phyloP scores from a whole-genome alignment of 2,888 invertebrate species.

The Rotaria socialis region DNA sequence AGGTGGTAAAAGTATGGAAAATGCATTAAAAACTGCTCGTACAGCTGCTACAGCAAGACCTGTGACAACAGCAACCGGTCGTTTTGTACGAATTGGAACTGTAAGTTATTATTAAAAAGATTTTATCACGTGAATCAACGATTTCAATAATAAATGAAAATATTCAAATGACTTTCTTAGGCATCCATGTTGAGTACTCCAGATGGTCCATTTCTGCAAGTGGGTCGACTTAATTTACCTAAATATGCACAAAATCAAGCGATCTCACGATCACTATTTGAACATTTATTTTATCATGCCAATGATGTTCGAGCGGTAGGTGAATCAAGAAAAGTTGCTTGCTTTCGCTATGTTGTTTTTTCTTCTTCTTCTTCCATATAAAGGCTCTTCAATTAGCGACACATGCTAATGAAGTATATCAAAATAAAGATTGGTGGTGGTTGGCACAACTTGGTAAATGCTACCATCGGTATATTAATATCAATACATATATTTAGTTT shows the following conservation, averaged over 20 bases:
- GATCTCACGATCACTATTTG: constrained; percentile 83
- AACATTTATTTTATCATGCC: constrained; percentile 92
- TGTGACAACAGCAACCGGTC: constrained; percentile 72
- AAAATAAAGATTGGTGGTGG: constrained; percentile 85
- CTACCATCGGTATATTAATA: constrained; percentile 65
- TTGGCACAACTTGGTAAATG: constrained; percentile 85
- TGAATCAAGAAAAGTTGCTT: too few relatives aligned
- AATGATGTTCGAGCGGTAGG: constrained; percentile 71
- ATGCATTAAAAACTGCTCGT: constrained; percentile 69
- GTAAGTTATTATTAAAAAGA: constrained; percentile 50
- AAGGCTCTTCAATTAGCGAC: constrained; percentile 83
- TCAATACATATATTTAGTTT: neutral
- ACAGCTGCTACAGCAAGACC: constrained; percentile 70
- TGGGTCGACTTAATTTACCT: constrained; percentile 77
- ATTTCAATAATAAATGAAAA: neutral
- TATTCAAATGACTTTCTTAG: constrained; percentile 49
- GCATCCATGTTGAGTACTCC: constrained; percentile 77
- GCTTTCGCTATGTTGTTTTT: neutral
- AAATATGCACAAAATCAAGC: constrained; percentile 74
- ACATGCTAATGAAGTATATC: constrained; percentile 72
- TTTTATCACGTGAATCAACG: too few relatives aligned
- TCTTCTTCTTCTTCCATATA: neutral
- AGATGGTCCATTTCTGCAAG: constrained; percentile 78
- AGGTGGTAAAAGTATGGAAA: constrained; percentile 65
- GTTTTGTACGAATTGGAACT: constrained; percentile 63